Evolutionary conservation across 2,888 invertebrate species (phyloP).

Genomic region (Anthrax anthrax): DNA sequence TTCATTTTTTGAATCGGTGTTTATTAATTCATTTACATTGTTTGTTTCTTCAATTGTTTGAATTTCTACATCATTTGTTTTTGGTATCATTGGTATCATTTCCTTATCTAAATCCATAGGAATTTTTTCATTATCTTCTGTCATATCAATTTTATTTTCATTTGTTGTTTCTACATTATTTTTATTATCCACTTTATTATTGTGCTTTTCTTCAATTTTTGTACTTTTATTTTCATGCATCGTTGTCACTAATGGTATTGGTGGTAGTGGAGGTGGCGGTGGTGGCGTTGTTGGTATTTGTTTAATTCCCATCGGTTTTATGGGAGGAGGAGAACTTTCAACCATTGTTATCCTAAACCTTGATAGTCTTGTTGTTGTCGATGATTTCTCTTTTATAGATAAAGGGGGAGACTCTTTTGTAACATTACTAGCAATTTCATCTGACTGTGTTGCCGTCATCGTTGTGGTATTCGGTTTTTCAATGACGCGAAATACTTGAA

Average conservation of each 20-base stretch:
- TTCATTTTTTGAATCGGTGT: not conserved
- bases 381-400: not conserved
- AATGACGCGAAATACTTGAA: constrained; percentile 32
- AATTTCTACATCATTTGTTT: not conserved
- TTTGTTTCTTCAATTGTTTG: not conserved
- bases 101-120: too few species aligned
- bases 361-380: not conserved
- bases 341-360: constrained; percentile 15
- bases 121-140: too few species aligned
- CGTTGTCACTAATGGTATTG: too few species aligned
- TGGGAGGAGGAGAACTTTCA: constrained; percentile 1
- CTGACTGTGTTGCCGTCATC: constrained; percentile 6
- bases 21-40: not conserved
- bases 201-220: constrained; percentile 1
- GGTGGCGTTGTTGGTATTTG: not conserved
- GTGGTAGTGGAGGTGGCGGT: too few species aligned
- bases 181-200: not conserved
- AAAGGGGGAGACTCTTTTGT: not conserved
- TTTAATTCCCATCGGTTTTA: not conserved
- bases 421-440: not conserved
- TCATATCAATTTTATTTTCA: not conserved
- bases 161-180: not conserved
- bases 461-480: too few species aligned
- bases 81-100: not conserved
- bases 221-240: not conserved